Percentiles rank a stretch among this genome's conserved stretches.
These are phyloP conservation scores for Pseudomyrmex dendroicus DNA, from an alignment of 1,140 invertebrate genomes.

Conservation along the genomic window DNA sequence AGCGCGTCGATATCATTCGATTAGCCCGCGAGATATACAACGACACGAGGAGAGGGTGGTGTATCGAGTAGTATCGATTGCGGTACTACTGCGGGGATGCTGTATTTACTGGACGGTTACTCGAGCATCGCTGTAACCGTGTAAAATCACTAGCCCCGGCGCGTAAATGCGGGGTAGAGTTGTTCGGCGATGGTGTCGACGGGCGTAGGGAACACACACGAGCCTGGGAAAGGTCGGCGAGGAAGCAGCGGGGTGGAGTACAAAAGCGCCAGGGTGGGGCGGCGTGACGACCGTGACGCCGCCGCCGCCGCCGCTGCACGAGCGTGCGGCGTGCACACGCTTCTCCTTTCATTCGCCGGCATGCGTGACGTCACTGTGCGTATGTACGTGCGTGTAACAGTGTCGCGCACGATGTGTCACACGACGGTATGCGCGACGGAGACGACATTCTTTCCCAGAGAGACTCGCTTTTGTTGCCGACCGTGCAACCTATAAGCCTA, in stretches of 20 bases:
- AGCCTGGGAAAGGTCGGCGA: background rate
- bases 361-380: constrained; percentile 37
- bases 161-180: constrained; percentile 47
- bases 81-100: constrained; percentile 6
- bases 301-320: constrained; percentile 6
- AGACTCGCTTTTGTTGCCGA: background rate
- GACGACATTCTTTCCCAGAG: background rate
- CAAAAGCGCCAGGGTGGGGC: background rate
- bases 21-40: constrained; percentile 31
- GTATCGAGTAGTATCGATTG: constrained; percentile 47
- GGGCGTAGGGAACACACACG: constrained; percentile 5
- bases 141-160: constrained; percentile 46
- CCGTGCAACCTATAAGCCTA: no score
- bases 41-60: background rate
- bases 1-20: constrained; percentile 45
- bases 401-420: background rate
- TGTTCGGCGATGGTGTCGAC: constrained; percentile 23
- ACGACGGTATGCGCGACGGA: background rate
- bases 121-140: constrained; percentile 40
- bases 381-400: constrained; percentile 15
- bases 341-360: constrained; percentile 50
- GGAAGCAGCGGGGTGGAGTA: background rate
- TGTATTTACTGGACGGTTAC: constrained; percentile 34
- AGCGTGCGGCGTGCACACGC: constrained; percentile 43
- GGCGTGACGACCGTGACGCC: constrained; percentile 31